These are phyloP conservation scores for Agriopis marginaria DNA, from an alignment of 2,888 invertebrate genomes.

Conservation along the genomic window DNA sequence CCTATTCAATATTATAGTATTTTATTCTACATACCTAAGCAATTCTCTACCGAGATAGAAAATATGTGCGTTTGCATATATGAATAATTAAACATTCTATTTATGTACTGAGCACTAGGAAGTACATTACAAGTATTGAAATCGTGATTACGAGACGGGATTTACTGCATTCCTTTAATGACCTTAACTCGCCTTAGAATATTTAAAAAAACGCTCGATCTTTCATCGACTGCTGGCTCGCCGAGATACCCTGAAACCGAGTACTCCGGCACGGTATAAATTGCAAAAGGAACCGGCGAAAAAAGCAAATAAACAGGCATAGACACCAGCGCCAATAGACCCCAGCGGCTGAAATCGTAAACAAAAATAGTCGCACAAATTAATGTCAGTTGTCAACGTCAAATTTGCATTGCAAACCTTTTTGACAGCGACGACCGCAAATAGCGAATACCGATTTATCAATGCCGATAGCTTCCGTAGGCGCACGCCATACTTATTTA, in stretches of 20 bases:
- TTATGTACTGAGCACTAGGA: conserved; percentile 34
- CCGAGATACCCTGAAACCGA: not conserved
- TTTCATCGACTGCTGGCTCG: not conserved
- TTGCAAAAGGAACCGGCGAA: too few species aligned
- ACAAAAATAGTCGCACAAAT: too few species aligned
- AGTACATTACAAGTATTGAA: conserved; percentile 50
- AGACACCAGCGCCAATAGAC: too few species aligned
- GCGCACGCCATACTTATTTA: not conserved
- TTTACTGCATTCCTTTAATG: conserved; percentile 22
- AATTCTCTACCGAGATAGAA: conserved; percentile 36
- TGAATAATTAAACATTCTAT: conserved; percentile 46
- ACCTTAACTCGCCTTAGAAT: not conserved
- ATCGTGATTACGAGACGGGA: conserved; percentile 30
- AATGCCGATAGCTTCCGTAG: not conserved
- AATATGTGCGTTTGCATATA: conserved; percentile 49
- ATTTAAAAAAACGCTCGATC: too few species aligned
- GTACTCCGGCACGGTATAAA: not conserved
- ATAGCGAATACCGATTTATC: too few species aligned
- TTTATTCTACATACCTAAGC: conserved; percentile 25
- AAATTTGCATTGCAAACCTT: too few species aligned
- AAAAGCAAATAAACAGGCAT: too few species aligned
- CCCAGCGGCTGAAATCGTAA: too few species aligned
- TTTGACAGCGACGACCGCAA: too few species aligned
- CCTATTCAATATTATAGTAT: not conserved
- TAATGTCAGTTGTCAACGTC: too few species aligned